Evolutionary conservation across 1,140 invertebrate genomes (phyloP).

Genomic region (Neuroterus valhalla): DNA sequence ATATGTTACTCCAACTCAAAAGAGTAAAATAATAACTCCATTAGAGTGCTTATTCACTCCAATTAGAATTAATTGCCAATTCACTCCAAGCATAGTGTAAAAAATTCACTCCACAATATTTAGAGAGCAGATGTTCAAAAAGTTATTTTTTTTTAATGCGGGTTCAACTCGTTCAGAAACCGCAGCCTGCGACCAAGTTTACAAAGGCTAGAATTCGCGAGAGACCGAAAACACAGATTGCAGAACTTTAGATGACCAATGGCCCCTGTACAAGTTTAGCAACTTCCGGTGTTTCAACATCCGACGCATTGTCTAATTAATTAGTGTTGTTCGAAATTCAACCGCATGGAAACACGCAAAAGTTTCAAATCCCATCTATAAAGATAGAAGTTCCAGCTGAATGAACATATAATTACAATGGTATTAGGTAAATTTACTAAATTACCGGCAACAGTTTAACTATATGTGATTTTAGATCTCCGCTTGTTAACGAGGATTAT

Average conservation of each 20-base stretch:
- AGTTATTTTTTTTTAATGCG: neutral
- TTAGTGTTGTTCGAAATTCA: slow-evolving; percentile 36
- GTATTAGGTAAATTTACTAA: neutral
- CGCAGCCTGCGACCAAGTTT: slow-evolving; percentile 41
- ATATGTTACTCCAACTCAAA: no score
- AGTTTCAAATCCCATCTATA: neutral
- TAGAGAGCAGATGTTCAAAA: neutral
- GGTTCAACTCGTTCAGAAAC: slow-evolving; percentile 17
- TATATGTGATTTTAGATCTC: neutral
- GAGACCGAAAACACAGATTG: slow-evolving; percentile 42
- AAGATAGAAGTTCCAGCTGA: neutral
- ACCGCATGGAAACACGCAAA: slow-evolving; percentile 22
- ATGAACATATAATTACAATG: neutral
- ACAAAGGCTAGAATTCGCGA: slow-evolving; percentile 40
- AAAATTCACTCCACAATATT: no score
- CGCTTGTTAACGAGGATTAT: neutral
- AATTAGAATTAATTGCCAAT: no score
- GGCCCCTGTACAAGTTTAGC: slow-evolving; percentile 49
- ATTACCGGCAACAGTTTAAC: neutral
- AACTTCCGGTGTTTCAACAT: slow-evolving; percentile 55
- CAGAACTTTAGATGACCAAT: slow-evolving; percentile 53
- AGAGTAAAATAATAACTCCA: no score
- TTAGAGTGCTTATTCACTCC: no score
- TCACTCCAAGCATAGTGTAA: no score
- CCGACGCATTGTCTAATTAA: slow-evolving; percentile 53